phyloP scores from a whole-genome alignment of 2,888 invertebrate genomes.

The Marasmarcha lunaedactyla region DNA sequence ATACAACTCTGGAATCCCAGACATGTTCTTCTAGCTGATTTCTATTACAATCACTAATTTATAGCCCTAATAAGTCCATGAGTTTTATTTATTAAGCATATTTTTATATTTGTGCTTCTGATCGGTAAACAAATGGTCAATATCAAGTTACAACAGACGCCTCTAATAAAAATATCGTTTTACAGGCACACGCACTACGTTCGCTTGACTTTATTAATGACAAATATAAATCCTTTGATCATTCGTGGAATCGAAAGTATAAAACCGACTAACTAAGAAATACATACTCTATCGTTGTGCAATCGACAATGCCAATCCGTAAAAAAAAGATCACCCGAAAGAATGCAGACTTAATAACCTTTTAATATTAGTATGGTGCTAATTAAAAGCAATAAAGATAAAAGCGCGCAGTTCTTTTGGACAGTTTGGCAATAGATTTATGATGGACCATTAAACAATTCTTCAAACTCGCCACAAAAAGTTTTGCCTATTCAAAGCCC shows the following conservation, averaged over 20 bases:
- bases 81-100: conserved; percentile 13
- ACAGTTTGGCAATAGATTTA: conserved; percentile 42
- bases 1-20: too few species aligned
- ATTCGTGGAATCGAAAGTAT: too few species aligned
- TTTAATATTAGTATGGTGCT: conserved; percentile 5
- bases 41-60: too few species aligned
- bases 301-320: too few species aligned
- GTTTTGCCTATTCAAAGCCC: conserved; percentile 45
- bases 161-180: conserved; percentile 45
- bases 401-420: conserved; percentile 26
- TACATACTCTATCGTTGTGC: too few species aligned
- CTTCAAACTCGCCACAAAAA: conserved; percentile 61
- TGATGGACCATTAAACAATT: conserved; percentile 61
- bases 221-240: too few species aligned
- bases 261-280: too few species aligned
- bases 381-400: conserved; percentile 39
- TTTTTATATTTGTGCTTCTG: conserved; percentile 29
- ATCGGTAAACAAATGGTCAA: conserved; percentile 20
- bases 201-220: neutral
- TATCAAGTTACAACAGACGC: conserved; percentile 36
- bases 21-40: too few species aligned
- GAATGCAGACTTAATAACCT: too few species aligned
- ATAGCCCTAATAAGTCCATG: too few species aligned
- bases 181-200: conserved; percentile 12
- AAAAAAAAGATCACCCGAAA: too few species aligned